These are phyloP conservation scores for Coracopsis vasa DNA, from an alignment of 2,113 vertebrate species.

Conservation along the genomic window DNA sequence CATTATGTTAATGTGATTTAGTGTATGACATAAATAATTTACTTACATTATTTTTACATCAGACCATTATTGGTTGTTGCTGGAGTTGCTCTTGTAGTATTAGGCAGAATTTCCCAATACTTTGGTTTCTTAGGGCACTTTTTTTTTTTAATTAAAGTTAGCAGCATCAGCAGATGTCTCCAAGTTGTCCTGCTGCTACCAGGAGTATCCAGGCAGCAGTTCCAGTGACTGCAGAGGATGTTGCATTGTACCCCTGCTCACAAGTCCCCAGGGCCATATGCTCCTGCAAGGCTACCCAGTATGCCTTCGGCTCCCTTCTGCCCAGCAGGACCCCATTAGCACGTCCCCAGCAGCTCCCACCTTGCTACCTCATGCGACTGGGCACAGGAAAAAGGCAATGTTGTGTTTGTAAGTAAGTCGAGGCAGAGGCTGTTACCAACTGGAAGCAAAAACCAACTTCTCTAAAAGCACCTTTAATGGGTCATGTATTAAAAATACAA, in stretches of 20 bases:
- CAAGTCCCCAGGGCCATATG: background rate
- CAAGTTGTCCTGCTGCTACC: background rate
- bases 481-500: rapidly evolving
- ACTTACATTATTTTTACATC: no score
- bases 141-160: background rate
- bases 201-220: rapidly evolving
- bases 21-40: no score
- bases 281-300: background rate
- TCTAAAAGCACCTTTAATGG: background rate
- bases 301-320: background rate
- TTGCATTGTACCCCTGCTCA: rapidly evolving
- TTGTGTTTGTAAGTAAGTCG: rapidly evolving
- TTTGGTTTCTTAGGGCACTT: background rate
- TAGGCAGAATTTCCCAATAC: background rate
- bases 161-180: background rate
- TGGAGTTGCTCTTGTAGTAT: rapidly evolving
- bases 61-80: background rate
- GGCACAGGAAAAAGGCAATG: background rate
- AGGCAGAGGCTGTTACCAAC: rapidly evolving
- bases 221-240: background rate
- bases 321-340: background rate
- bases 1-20: background rate
- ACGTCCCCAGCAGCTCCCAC: background rate
- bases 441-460: background rate
- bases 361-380: background rate